Evolutionary conservation across 2,888 invertebrate species (phyloP), one percentile per base, ranked within the genome.

Genomic region (Emesis furor): DNA sequence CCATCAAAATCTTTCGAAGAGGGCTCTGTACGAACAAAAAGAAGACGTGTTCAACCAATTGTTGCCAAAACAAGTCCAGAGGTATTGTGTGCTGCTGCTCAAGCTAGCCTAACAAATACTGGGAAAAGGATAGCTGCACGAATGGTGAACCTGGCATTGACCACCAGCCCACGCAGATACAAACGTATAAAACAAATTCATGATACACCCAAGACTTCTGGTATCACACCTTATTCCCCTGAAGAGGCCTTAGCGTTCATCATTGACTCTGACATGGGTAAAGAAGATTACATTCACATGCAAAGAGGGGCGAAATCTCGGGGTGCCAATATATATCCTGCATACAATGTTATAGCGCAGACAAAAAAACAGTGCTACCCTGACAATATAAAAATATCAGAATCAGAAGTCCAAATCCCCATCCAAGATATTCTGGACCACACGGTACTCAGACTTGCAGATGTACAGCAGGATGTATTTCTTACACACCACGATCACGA

Each of bases 31-130:
- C 55, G 55, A 55, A 55, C 55, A 55, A 55, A 55, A 55, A 55
- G 55, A 55, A 55, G 17, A 55, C n/a, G 55, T 17, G 55, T 55
- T 55, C 55, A 55, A 55, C 55, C 55, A n/a, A 55, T 55, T 55
- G 55, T 55, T 55, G 55, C 55, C n/a, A 55, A 55, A 55, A 55
- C n/a, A 55, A 55, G n/a, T 55, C 7, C 55, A 55, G n/a, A 55
- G 7, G 55, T 55, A 55, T 55, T 55, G 55, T 24, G 59, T 59
- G 59, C 24, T 24, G 59, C 59, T 17, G 59, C 59, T 24, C 17
- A 59, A 17, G 59, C 59, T 59, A 59, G 17, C 59, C 59, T 59
- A 24, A 17, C n/a, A 59, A 59, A 24, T 17, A 59, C 17, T 24
- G 17, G 59, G 24, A 24, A 72, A 30, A 76, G 24, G 74, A 75